Evolutionary conservation across 2,113 vertebrate species (phyloP).

Genomic region (Rhinolophus sinicus): DNA sequence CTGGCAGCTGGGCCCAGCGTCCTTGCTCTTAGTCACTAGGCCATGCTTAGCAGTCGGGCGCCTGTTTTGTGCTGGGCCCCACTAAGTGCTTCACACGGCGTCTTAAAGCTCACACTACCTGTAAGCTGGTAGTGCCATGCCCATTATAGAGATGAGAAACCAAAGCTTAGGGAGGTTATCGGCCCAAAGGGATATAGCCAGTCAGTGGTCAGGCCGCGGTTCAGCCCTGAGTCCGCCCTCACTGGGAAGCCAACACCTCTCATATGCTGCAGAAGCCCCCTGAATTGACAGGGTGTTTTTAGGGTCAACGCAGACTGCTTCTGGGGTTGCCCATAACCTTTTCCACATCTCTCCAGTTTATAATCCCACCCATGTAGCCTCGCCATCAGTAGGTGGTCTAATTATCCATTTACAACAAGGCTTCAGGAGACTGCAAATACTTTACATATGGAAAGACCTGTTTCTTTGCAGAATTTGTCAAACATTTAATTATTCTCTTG

Average conservation of each 20-base stretch:
- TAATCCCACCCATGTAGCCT: not conserved
- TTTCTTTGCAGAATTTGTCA: slow-evolving; percentile 13
- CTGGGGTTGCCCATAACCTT: not conserved
- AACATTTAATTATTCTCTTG: not conserved
- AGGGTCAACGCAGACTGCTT: not conserved
- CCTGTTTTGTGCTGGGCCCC: not conserved
- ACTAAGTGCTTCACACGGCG: not conserved
- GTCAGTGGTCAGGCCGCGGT: not conserved
- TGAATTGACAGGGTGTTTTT: not conserved
- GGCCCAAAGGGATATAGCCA: fast-evolving
- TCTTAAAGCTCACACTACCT: not conserved
- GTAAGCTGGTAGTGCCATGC: fast-evolving
- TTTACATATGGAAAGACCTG: not conserved
- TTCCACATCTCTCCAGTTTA: not conserved
- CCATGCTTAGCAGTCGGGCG: fast-evolving
- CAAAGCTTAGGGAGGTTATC: not conserved
- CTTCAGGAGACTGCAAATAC: not conserved
- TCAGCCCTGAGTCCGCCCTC: not conserved
- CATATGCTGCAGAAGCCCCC: not conserved
- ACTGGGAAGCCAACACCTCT: not conserved
- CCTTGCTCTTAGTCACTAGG: fast-evolving
- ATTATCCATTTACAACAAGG: not conserved
- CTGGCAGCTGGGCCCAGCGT: not conserved
- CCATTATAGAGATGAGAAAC: not conserved
- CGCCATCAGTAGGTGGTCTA: too few species aligned